Conservation (phyloP, 1,140 invertebrate species). For the Teleopsis dalmanni region DNA sequence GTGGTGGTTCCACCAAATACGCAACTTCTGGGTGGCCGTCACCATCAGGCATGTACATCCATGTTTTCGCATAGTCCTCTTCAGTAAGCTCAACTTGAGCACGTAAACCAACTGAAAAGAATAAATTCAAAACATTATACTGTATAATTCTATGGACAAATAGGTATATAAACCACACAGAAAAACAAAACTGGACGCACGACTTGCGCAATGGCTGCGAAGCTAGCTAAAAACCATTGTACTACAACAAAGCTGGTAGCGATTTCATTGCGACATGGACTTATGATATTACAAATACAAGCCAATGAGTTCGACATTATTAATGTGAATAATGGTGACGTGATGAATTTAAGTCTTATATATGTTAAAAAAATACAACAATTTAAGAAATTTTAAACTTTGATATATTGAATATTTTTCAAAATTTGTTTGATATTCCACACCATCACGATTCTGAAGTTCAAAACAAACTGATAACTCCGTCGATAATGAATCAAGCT, state of each 20-base stretch:
- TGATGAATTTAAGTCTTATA: too few relatives aligned
- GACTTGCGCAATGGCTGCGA: slow-evolving; percentile 31
- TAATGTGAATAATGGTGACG: background rate
- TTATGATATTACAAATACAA: slow-evolving; percentile 37
- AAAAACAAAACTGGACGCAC: slow-evolving; percentile 25
- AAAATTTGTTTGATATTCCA: too few relatives aligned
- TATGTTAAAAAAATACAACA: too few relatives aligned
- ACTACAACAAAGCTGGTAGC: slow-evolving; percentile 32
- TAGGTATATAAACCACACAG: background rate
- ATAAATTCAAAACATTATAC: background rate
- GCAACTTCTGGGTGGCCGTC: slow-evolving; percentile 52
- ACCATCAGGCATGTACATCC: slow-evolving; percentile 60
- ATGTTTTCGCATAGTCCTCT: slow-evolving; percentile 51
- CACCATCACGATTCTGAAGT: too few relatives aligned
- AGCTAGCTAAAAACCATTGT: slow-evolving; percentile 33
- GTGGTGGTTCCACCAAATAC: slow-evolving; percentile 36
- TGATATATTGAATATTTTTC: too few relatives aligned
- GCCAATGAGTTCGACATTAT: slow-evolving; percentile 6
- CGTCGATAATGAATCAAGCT: too few relatives aligned
- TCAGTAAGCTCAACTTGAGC: slow-evolving; percentile 31
- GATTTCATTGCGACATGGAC: slow-evolving; percentile 36
- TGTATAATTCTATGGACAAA: slow-evolving; percentile 16
- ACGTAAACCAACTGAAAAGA: slow-evolving; percentile 27
- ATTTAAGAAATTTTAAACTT: too few relatives aligned
- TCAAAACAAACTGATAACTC: too few relatives aligned